Conservation (phyloP, 2,113 vertebrate genomes). For the Catharus fuscescens region DNA sequence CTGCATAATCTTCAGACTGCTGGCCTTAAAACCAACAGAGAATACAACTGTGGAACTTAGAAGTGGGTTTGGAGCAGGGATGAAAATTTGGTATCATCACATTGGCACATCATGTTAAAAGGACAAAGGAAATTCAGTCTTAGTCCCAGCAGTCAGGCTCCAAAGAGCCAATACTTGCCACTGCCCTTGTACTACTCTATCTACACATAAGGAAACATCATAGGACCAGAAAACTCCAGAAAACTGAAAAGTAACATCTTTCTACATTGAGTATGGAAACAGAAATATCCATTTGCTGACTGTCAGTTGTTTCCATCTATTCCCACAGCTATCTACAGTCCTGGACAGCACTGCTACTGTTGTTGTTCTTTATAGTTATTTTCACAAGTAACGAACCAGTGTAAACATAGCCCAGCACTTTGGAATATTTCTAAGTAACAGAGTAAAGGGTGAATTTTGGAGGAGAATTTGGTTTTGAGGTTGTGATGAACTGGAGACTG, state of each 20-base stretch:
- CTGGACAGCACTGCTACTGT: fast-evolving
- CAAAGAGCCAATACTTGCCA: neutral
- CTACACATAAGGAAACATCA: neutral
- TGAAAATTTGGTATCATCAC: neutral
- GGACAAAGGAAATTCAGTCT: neutral
- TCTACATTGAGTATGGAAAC: neutral
- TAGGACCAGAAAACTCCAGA: neutral
- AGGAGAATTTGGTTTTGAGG: neutral
- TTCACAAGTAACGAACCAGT: neutral
- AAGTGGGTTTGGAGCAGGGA: neutral
- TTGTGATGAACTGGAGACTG: neutral
- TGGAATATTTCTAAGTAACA: neutral
- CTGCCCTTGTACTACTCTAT: neutral
- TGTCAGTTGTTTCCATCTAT: neutral
- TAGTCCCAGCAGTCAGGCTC: neutral
- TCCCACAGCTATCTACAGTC: neutral
- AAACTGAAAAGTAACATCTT: neutral
- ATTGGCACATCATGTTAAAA: neutral
- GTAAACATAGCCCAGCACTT: neutral
- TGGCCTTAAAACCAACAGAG: neutral
- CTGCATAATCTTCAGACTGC: neutral
- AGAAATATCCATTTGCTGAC: neutral
- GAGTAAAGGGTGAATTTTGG: neutral
- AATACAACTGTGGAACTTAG: neutral
- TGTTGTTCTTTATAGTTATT: neutral